Percentiles rank a stretch among this genome's conserved stretches.
These are phyloP conservation scores for Eupithecia pulchellata DNA, from an alignment of 2,888 invertebrate genomes.

Conservation along the genomic window DNA sequence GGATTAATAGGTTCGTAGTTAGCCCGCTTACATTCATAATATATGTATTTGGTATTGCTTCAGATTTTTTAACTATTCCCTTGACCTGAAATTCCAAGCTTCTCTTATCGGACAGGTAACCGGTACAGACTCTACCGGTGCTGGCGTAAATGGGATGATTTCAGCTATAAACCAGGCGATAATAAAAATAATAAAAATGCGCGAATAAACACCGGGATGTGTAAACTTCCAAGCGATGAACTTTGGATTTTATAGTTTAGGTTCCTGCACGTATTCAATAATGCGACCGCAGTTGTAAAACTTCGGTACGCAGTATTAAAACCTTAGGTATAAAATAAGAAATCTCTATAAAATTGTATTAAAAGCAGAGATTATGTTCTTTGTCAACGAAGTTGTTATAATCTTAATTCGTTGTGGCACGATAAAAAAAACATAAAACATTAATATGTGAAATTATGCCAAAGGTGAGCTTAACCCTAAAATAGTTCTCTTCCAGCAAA, in stretches of 20 bases:
- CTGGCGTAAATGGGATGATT: slow-evolving; percentile 29
- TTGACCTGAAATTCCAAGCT: background rate
- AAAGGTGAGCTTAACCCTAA: too few species aligned
- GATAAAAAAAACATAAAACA: too few species aligned
- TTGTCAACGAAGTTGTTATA: too few species aligned
- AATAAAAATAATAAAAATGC: slow-evolving; percentile 37
- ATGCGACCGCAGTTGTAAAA: background rate
- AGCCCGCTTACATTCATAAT: too few species aligned
- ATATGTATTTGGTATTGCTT: too few species aligned
- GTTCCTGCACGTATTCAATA: slow-evolving; percentile 19
- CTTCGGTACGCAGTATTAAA: too few species aligned
- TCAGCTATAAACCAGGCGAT: slow-evolving; percentile 25
- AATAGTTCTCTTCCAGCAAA: too few species aligned
- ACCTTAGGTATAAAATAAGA: too few species aligned
- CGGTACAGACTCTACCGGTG: slow-evolving; percentile 25
- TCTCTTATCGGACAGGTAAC: slow-evolving; percentile 14
- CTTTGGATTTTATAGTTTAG: slow-evolving; percentile 24
- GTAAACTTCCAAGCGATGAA: slow-evolving; percentile 24
- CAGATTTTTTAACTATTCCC: background rate
- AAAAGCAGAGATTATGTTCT: too few species aligned
- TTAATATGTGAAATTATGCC: too few species aligned
- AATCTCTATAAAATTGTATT: background rate
- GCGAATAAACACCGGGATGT: slow-evolving; percentile 20
- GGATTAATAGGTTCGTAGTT: too few species aligned
- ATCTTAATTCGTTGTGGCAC: too few species aligned